These are phyloP conservation scores for Euproctis similis DNA, from an alignment of 2,888 invertebrate genomes.

Conservation along the genomic window DNA sequence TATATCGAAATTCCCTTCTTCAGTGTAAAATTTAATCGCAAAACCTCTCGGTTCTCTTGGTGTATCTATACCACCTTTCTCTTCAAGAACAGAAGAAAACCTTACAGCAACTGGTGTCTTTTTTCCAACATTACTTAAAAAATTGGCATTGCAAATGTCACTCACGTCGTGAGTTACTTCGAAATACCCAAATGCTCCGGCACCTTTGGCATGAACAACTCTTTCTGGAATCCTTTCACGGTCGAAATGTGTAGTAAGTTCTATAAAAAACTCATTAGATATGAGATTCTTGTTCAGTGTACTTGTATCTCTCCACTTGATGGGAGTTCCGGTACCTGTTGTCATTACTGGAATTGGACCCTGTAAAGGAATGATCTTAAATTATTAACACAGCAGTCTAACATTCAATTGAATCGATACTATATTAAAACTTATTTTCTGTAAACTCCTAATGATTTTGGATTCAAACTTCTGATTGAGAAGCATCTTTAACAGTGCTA, in stretches of 20 bases:
- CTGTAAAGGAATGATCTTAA: no score
- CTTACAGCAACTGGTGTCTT: conserved; percentile 84
- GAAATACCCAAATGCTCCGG: conserved; percentile 88
- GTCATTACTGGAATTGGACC: conserved; percentile 75
- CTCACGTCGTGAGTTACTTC: conserved; percentile 88
- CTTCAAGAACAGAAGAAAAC: conserved; percentile 88
- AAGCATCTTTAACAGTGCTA: no score
- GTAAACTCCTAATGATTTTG: no score
- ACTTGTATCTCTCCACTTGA: conserved; percentile 78
- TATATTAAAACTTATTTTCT: no score
- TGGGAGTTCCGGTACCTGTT: conserved; percentile 84
- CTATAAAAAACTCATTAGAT: conserved; percentile 84
- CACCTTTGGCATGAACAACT: conserved; percentile 94
- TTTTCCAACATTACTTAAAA: conserved; percentile 86
- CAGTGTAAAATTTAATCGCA: conserved; percentile 90
- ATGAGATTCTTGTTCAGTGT: conserved; percentile 86
- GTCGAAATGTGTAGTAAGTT: conserved; percentile 85
- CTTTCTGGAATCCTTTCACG: conserved; percentile 93
- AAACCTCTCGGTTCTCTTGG: conserved; percentile 91
- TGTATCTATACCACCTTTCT: conserved; percentile 89
- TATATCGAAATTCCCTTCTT: conserved; percentile 89
- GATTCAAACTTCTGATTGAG: no score
- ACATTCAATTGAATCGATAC: no score
- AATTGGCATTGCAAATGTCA: conserved; percentile 82
- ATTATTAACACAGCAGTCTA: no score